Evolutionary conservation across 2,113 vertebrate genomes (phyloP).

Genomic region (Dasyornis broadbenti): DNA sequence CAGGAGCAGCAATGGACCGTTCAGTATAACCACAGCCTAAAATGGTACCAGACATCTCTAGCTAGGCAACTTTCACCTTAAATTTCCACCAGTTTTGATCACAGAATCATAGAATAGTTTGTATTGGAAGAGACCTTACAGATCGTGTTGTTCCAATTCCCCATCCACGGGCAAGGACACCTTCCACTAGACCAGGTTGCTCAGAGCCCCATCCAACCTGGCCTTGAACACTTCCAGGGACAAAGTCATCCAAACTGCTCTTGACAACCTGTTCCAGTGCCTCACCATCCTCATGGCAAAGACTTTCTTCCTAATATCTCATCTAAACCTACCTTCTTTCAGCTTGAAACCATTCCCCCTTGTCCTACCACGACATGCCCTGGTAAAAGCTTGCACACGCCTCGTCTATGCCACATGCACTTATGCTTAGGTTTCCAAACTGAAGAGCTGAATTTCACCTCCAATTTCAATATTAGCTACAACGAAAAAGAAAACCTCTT

Average conservation of each 20-base stretch:
- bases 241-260: neutral
- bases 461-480: neutral
- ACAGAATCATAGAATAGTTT: neutral
- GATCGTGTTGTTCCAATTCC: neutral
- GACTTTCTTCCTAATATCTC: neutral
- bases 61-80: neutral
- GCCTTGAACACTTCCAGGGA: neutral
- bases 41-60: neutral
- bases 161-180: neutral
- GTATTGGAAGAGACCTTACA: neutral
- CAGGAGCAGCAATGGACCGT: neutral
- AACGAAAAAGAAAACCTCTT: neutral
- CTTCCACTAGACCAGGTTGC: neutral
- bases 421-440: neutral
- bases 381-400: neutral
- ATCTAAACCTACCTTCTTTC: neutral
- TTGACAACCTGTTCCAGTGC: neutral
- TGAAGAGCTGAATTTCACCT: neutral
- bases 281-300: neutral
- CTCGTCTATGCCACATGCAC: neutral
- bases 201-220: neutral
- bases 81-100: neutral
- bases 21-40: neutral
- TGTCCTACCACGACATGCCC: neutral
- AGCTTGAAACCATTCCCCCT: neutral